phyloP scores from a whole-genome alignment of 2,113 vertebrate genomes.

The Raja brachyura region DNA sequence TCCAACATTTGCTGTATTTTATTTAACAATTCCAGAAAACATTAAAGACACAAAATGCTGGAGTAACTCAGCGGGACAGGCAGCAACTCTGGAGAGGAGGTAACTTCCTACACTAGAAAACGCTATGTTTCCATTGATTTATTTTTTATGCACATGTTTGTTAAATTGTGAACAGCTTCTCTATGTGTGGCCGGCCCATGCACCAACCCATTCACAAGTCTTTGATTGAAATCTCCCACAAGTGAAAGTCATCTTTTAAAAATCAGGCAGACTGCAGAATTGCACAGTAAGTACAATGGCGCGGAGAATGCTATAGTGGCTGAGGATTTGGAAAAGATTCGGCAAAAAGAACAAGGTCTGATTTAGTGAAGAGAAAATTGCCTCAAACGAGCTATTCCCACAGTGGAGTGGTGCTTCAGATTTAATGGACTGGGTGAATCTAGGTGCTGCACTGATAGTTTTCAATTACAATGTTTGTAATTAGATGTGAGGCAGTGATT shows the following conservation, averaged over 20 bases:
- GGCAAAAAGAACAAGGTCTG: background rate
- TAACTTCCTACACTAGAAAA: too few species aligned
- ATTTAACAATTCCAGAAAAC: background rate
- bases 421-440: background rate
- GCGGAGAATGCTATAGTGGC: background rate
- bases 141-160: background rate
- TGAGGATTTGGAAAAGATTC: background rate
- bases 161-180: background rate
- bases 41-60: too few species aligned
- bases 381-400: background rate
- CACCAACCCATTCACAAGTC: background rate
- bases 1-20: background rate
- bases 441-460: background rate
- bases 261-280: background rate
- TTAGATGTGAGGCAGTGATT: constrained; percentile 13
- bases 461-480: constrained; percentile 25
- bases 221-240: background rate
- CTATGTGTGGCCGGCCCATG: too few species aligned
- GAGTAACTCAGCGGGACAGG: too few species aligned
- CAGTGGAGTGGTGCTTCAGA: background rate
- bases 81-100: too few species aligned
- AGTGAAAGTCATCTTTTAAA: background rate
- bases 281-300: background rate
- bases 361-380: background rate
- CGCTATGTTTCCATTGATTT: background rate